A percentile compares a stretch with the other conserved stretches of the same genome.
These are phyloP conservation scores for Girardia tigrina DNA, from an alignment of 2,888 invertebrate genomes.

Conservation along the genomic window DNA sequence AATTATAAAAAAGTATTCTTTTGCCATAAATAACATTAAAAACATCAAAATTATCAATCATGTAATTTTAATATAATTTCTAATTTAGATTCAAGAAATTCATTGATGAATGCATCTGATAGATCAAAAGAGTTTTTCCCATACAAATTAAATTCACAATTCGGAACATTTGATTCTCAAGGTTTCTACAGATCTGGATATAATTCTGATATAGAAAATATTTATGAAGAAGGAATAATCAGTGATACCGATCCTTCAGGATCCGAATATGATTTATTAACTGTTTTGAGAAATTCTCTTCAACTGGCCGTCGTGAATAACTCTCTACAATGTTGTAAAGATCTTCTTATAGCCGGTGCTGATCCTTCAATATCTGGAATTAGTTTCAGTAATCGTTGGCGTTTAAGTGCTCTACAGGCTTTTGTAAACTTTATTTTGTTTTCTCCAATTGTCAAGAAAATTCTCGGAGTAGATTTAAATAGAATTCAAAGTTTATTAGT, in stretches of 20 bases:
- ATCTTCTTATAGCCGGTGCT: background rate
- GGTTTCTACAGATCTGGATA: background rate
- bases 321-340: conserved; percentile 1
- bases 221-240: conserved; percentile 6
- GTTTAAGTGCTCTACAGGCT: background rate
- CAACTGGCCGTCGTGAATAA: conserved; percentile 1
- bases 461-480: background rate
- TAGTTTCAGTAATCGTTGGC: conserved; percentile 14
- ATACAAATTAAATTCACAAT: background rate
- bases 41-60: too few relatives aligned
- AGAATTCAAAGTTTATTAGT: background rate
- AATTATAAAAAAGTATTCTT: too few relatives aligned
- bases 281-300: background rate
- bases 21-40: too few relatives aligned
- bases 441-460: background rate
- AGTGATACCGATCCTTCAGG: background rate
- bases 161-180: background rate
- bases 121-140: background rate
- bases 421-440: background rate
- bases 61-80: background rate
- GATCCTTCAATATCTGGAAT: background rate
- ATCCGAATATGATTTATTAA: conserved; percentile 12
- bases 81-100: background rate
- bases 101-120: background rate
- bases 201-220: background rate